A percentile compares a stretch with the other conserved stretches of the same genome.
These are phyloP conservation scores for Scartelaos histophorus DNA, from an alignment of 2,113 vertebrate species.

Conservation along the genomic window DNA sequence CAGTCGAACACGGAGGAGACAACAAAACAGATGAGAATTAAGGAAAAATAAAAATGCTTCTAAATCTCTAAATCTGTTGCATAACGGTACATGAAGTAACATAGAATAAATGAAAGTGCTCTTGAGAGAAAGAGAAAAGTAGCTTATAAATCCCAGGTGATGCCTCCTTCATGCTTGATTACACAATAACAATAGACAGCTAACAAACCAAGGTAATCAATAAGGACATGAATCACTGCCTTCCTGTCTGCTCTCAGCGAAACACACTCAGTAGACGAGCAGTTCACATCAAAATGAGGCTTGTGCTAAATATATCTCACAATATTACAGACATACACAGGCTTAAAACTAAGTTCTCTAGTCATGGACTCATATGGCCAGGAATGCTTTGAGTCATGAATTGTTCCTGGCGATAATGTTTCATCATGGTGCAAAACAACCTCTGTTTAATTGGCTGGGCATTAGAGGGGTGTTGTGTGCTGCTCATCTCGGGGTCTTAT, in stretches of 20 bases:
- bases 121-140: slow-evolving; percentile 4
- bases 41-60: neutral
- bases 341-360: slow-evolving; percentile 86
- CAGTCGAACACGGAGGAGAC: neutral
- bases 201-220: slow-evolving; percentile 67
- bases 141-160: slow-evolving; percentile 51
- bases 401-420: slow-evolving; percentile 97
- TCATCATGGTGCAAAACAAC: slow-evolving; percentile 93
- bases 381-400: slow-evolving; percentile 99
- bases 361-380: slow-evolving; percentile 86
- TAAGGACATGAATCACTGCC: slow-evolving; percentile 67
- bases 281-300: slow-evolving; percentile 54
- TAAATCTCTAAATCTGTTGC: neutral
- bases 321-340: slow-evolving; percentile 93
- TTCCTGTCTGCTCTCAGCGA: slow-evolving; percentile 60
- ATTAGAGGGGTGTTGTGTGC: slow-evolving; percentile 77
- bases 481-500: slow-evolving; percentile 80
- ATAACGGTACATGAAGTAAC: neutral
- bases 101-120: neutral
- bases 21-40: neutral
- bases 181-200: slow-evolving; percentile 70
- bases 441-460: slow-evolving; percentile 86
- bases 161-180: slow-evolving; percentile 54
- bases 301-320: slow-evolving; percentile 92
- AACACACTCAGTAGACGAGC: slow-evolving; percentile 73